Base-by-base conservation (phyloP, 2,888 invertebrate genomes). In the Drosophila atroscutellata region DNA sequence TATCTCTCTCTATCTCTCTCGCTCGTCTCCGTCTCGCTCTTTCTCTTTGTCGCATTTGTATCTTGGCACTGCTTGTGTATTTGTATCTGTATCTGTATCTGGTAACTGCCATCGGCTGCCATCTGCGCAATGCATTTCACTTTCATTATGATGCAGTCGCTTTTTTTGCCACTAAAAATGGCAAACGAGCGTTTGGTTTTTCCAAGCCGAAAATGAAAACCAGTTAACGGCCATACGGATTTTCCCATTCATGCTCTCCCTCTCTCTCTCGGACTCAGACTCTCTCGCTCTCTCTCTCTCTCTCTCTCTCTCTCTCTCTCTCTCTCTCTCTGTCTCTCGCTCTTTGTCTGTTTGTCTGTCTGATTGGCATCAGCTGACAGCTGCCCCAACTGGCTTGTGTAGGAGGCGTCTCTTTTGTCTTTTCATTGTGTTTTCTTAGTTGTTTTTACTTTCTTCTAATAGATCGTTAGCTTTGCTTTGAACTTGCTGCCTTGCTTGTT, bases 111-210 rank as follows among this genome's bases (percentile, higher is more conserved):
- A 84, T 72, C 80, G 85, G 82, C 73, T 61, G 84, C 84, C 81
- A 86, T 77, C 88, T 83, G 80, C 82, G 90, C 90, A 89, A 90
- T 90, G 89, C 90, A 89, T 90, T 91, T 90, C 91, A 91, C 91
- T 90, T 90, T 90, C 91, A 87, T 90, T 91, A 91, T 90, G 90
- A 90, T 91, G 90, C 90, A 90, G 90, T 90, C 86, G 85, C 81
- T 77, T 89, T 89, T 87, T 45, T 84, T 87, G 87, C 83, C 81
- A 85, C 85, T 88, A 86, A 89, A 89, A 89, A 86, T 84, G 86
- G 89, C 89, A 82, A 82, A 82, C 86, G 79, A 85, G 83, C 86
- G 77, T 65, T 58, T 78, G 85, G 88, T 88, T 85, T 85, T 85
- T 85, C 85, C 85, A 88, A 85, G 83, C 88, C 89, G 65, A 86